Evolutionary conservation across 2,797 vertebrate genomes (phyloP).

Genomic region (Coregonus suidteri): DNA sequence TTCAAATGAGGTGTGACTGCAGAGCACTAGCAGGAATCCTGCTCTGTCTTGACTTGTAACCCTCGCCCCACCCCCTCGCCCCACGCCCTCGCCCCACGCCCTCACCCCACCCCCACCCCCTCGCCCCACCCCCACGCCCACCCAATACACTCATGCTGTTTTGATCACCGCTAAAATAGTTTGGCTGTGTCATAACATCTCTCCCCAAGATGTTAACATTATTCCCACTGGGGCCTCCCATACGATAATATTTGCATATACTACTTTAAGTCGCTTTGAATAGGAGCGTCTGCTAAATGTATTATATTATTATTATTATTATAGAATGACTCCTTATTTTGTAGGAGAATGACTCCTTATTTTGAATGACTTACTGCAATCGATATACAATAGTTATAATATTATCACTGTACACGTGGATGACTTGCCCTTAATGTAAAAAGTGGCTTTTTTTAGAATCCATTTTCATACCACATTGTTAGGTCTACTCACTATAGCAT

Average conservation of each 20-base stretch:
- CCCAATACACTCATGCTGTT: neutral
- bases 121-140: neutral
- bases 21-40: conserved; percentile 43
- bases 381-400: neutral
- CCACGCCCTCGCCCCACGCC: conserved; percentile 5
- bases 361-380: too few species aligned
- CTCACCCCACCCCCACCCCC: neutral
- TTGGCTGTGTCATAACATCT: neutral
- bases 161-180: neutral
- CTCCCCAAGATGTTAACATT: neutral
- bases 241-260: neutral
- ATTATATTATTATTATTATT: neutral
- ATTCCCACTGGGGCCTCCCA: neutral
- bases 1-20: conserved; percentile 23
- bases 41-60: conserved; percentile 56
- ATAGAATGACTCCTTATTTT: neutral
- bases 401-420: neutral
- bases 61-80: neutral
- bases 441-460: neutral
- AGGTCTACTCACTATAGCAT: neutral
- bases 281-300: neutral
- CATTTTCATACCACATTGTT: too few species aligned
- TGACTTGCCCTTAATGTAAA: neutral
- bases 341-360: neutral
- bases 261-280: neutral